Percentiles rank a stretch among this genome's conserved stretches.
These are phyloP conservation scores for Dicyrtoma fusca DNA, from an alignment of 2,888 invertebrate species.

Conservation along the genomic window DNA sequence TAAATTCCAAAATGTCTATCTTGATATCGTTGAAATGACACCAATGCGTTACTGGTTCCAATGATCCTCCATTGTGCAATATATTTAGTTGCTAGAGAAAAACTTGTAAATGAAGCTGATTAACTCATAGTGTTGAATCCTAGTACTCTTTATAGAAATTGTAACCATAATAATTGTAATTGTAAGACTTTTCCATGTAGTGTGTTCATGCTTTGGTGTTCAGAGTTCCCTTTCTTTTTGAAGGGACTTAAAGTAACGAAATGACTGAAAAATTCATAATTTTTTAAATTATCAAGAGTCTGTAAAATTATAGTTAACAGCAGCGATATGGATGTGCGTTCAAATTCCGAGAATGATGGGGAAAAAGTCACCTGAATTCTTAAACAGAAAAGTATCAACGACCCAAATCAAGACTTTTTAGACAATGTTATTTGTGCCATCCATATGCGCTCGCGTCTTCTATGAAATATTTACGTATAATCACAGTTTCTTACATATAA, in stretches of 20 bases:
- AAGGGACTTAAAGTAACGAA: conserved; percentile 34
- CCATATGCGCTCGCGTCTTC: conserved; percentile 25
- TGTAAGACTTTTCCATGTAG: conserved; percentile 19
- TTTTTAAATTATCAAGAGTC: conserved; percentile 21
- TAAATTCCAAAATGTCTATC: no score
- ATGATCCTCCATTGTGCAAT: conserved; percentile 36
- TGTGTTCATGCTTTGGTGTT: conserved; percentile 40
- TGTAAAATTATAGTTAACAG: conserved; percentile 9
- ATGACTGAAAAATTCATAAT: conserved; percentile 36
- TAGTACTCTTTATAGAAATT: conserved; percentile 20
- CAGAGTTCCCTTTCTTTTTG: conserved; percentile 24
- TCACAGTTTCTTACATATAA: conserved; percentile 21
- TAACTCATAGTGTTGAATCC: conserved; percentile 26
- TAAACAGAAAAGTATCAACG: not conserved
- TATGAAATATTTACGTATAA: conserved; percentile 29
- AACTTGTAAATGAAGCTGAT: conserved; percentile 5
- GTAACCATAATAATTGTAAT: not conserved
- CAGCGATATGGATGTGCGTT: conserved; percentile 10
- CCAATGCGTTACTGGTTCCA: conserved; percentile 23
- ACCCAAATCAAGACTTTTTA: not conserved
- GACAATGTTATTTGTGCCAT: conserved; percentile 22
- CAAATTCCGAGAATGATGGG: not conserved
- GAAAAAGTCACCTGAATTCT: not conserved
- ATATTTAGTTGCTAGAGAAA: conserved; percentile 24
- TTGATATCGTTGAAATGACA: no score